Base-by-base conservation (phyloP, 2,797 vertebrate genomes). In the Halcyon smyrnensis region DNA sequence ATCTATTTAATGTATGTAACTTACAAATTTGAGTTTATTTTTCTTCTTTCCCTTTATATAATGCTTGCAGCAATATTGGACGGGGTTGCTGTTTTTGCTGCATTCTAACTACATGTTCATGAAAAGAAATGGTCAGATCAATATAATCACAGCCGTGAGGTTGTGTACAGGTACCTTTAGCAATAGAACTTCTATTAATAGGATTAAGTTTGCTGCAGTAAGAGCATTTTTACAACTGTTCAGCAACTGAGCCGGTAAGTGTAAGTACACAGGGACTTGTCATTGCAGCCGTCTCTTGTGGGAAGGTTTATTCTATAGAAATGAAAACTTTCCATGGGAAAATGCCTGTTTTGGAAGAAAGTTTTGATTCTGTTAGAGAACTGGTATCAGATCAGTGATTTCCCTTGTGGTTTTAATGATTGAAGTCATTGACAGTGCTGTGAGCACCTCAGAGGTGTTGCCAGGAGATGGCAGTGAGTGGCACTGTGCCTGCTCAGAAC, bases 201-300 rank as follows among this genome's bases (percentile, higher is more conserved):
- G 30, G 4, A 48, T 32, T 48, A 62, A 80, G 19, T 83, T 83
- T 65, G 34, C 48, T 70, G 12, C 36, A 5, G 0, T 50, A 62
- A 71, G 28, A 80, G 8, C 12, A 88, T 83, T 90, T 53, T 62
- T 59, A 24, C 6, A 41, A 34, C 50, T 95, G 23, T 34, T 91
- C 30, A 60, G 36, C 32, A 78, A 7, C 3, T 30, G 37, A 73
- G 36, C 24, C 12, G 4, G 36, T 65, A 17, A 0, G 0, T 50
- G 15, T 36, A 78, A 77, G 6, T 63, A 48, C 8, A 25, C 8
- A 51, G 15, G 16, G 24, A 53, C 59, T 88, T 81, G 24, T 28
- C 28, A 48, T 36, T 73, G n/a, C 23, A 43, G 30, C 50, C 0
- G 2, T 79, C 27, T 77, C 64, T 54, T 36, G 6, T 41, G 18